Evolutionary conservation across 2,797 vertebrate species (phyloP).

Genomic region (Centropyge bicolor): DNA sequence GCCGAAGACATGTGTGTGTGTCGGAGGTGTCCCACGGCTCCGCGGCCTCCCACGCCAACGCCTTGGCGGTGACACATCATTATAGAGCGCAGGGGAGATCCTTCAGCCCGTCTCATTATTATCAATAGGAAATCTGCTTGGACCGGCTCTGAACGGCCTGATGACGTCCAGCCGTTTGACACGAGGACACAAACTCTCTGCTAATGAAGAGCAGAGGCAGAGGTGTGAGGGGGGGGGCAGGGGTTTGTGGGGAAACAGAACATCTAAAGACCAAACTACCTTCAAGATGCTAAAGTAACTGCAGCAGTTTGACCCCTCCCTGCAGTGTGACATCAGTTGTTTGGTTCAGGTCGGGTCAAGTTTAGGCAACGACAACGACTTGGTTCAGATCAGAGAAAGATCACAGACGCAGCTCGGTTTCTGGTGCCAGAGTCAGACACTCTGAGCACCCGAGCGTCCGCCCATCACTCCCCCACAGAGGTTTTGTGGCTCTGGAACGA

Average conservation of each 20-base stretch:
- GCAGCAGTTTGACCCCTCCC: not conserved
- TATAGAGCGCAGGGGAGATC: constrained; percentile 74
- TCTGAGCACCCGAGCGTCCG: not conserved
- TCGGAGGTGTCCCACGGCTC: constrained; percentile 25
- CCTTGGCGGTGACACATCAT: constrained; percentile 67
- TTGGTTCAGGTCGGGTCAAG: not conserved
- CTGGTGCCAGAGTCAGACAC: not conserved
- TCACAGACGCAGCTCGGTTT: not conserved
- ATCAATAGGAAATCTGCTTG: constrained; percentile 50
- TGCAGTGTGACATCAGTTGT: not conserved
- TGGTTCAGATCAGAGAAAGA: not conserved
- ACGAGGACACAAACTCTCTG: constrained; percentile 27
- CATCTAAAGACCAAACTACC: not conserved
- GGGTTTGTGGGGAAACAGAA: not conserved
- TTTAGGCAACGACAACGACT: not conserved
- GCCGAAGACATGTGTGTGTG: constrained; percentile 1
- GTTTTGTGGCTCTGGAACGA: not conserved
- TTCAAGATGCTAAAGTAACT: not conserved
- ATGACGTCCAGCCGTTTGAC: constrained; percentile 29
- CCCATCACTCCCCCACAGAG: not conserved
- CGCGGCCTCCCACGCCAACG: constrained; percentile 26
- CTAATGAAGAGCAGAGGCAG: constrained; percentile 59
- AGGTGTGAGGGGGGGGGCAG: constrained; percentile 6
- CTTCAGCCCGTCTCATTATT: constrained; percentile 67
- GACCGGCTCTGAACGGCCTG: constrained; percentile 13